Evolutionary conservation across 2,888 invertebrate species (phyloP).

Genomic region (Oscheius sp.): DNA sequence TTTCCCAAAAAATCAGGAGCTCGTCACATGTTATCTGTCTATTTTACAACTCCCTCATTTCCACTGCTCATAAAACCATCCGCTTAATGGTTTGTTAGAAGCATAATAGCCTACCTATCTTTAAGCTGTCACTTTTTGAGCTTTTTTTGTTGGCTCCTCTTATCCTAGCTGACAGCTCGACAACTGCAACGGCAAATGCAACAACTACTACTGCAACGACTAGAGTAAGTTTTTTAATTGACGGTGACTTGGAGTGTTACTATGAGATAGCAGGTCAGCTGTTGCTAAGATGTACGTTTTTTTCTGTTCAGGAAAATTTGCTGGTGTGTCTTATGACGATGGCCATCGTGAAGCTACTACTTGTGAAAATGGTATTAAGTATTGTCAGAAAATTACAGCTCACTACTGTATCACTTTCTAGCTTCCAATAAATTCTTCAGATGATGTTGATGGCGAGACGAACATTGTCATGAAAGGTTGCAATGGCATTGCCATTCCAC

Average conservation of each 20-base stretch:
- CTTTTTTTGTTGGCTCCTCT: neutral
- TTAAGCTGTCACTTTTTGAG: neutral
- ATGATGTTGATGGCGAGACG: conserved; percentile 3
- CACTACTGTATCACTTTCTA: conserved; percentile 6
- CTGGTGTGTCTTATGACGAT: neutral
- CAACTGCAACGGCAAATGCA: too few species aligned
- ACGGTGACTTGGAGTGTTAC: neutral
- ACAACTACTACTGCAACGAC: neutral
- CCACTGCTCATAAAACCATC: conserved; percentile 16
- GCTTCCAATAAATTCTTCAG: neutral
- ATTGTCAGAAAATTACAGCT: conserved; percentile 14
- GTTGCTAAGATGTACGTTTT: neutral
- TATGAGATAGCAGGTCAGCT: conserved; percentile 13
- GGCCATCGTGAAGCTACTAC: neutral
- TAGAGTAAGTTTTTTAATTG: too few species aligned
- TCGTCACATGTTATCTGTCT: conserved; percentile 26
- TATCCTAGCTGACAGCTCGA: neutral
- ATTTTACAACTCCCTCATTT: conserved; percentile 22
- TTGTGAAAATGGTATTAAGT: neutral
- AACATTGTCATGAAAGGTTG: conserved; percentile 17
- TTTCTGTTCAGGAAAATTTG: neutral
- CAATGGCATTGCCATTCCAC: neutral
- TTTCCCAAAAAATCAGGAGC: neutral
- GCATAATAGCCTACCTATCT: too few species aligned
- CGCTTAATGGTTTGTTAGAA: conserved; percentile 2